A percentile compares a stretch with the other conserved stretches of the same genome.
Evolutionary conservation across 2,113 vertebrate genomes (phyloP).

Genomic region (Gallinago undulata): DNA sequence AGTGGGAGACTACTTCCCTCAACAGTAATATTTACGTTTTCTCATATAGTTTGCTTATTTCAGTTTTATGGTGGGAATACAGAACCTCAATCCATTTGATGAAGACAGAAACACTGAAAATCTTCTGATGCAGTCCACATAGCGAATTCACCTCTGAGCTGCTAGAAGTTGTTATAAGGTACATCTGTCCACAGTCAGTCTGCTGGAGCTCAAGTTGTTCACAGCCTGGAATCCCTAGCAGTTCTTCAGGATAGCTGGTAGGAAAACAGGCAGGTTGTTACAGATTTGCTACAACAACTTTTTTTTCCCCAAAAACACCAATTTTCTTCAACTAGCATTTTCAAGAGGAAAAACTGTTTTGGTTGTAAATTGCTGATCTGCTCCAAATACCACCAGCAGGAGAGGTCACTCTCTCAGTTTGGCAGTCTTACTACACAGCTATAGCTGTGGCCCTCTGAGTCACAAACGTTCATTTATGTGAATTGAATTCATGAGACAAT

Average conservation of each 20-base stretch:
- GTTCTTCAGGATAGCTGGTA: neutral
- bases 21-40: neutral
- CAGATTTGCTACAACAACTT: neutral
- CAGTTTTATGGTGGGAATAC: neutral
- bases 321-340: neutral
- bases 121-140: neutral
- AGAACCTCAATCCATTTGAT: neutral
- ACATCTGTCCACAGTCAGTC: neutral
- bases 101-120: neutral
- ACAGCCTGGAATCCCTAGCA: neutral
- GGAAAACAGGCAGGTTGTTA: neutral
- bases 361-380: neutral
- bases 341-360: neutral
- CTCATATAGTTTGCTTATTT: neutral
- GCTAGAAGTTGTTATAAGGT: neutral
- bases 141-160: neutral
- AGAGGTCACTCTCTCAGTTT: neutral
- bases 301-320: neutral
- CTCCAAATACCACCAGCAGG: neutral
- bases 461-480: neutral
- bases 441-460: neutral
- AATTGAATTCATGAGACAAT: neutral
- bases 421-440: neutral
- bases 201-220: neutral
- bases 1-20: neutral